A percentile compares a stretch with the other conserved stretches of the same genome.
phyloP scores from a whole-genome alignment of 2,113 vertebrate species.

The Scolopax mira region DNA sequence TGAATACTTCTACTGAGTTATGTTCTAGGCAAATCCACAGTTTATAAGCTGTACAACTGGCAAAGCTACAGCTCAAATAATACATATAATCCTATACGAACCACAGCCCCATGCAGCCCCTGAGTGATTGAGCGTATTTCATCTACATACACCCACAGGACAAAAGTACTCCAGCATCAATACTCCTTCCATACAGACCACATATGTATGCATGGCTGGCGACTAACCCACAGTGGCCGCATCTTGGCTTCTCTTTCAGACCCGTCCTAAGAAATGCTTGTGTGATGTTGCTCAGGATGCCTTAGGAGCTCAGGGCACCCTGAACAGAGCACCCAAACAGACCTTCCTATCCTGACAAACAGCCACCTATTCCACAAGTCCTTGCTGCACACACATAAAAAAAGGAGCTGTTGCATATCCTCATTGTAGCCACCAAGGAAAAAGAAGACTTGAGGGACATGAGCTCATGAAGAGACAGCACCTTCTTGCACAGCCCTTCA shows the following conservation, averaged over 20 bases:
- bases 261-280: neutral
- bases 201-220: neutral
- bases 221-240: neutral
- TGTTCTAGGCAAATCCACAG: neutral
- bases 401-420: accelerated
- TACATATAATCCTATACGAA: neutral
- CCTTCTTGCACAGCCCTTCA: neutral
- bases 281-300: neutral
- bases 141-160: neutral
- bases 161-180: neutral
- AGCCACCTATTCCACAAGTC: neutral
- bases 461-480: accelerated
- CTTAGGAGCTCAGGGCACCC: neutral
- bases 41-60: accelerated
- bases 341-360: neutral
- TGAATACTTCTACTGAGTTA: neutral
- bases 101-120: neutral
- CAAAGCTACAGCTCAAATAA: neutral
- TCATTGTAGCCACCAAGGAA: neutral
- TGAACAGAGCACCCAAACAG: neutral
- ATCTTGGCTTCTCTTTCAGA: neutral
- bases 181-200: neutral
- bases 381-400: neutral
- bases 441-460: neutral
- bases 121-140: neutral